phyloP scores from a whole-genome alignment of 2,113 vertebrate genomes.

The Sinocyclocheilus anophthalmus region DNA sequence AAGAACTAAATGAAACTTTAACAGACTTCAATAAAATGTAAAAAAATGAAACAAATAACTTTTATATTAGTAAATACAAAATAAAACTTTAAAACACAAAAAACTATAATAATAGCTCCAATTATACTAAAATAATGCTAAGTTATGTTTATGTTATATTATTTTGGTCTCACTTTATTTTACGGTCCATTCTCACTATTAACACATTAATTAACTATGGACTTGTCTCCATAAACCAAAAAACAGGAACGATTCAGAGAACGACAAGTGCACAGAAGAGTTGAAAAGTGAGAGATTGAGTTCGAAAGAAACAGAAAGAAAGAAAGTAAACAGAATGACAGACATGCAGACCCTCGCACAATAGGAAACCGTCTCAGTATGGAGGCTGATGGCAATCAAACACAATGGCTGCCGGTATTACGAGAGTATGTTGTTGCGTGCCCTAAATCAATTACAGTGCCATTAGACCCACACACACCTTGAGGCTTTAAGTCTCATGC shows the following conservation, averaged over 20 bases:
- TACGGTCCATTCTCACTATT: no score
- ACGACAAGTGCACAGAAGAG: constrained; percentile 46
- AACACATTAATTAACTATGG: no score
- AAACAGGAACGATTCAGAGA: constrained; percentile 58
- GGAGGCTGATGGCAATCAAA: constrained; percentile 67
- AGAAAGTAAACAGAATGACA: constrained; percentile 52
- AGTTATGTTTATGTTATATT: neutral
- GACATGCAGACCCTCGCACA: constrained; percentile 58
- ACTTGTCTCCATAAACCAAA: neutral
- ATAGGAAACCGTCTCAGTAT: constrained; percentile 57
- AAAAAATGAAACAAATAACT: neutral
- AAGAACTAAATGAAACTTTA: no score
- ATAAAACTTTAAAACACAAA: neutral
- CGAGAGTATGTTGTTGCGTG: constrained; percentile 59
- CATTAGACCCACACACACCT: constrained; percentile 36
- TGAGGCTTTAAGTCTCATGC: constrained; percentile 42
- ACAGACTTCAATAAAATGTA: no score
- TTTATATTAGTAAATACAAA: neutral
- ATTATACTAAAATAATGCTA: neutral
- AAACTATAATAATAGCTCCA: neutral
- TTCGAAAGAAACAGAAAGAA: constrained; percentile 48
- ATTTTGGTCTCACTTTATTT: neutral
- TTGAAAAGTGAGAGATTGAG: constrained; percentile 42
- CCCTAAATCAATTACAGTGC: no score
- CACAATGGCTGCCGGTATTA: constrained; percentile 72